Base-by-base conservation (phyloP, 1,140 invertebrate species). In the Drosophila prosaltans region DNA sequence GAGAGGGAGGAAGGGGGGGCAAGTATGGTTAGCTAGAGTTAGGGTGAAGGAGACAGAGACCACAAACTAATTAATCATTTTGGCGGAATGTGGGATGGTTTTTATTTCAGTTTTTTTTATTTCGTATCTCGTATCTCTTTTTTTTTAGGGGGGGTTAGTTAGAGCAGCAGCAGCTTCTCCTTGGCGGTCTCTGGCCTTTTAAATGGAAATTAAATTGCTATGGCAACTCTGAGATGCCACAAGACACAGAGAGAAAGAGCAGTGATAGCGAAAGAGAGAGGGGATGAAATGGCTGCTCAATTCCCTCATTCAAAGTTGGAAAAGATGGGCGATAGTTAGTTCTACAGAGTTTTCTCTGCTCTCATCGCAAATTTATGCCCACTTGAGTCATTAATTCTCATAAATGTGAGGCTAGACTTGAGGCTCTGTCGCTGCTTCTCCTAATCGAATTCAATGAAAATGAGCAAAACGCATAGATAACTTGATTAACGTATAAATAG, bases 181-280 rank as follows among this genome's bases (percentile, higher is more conserved):
- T 41, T 72, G 51, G 69, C 65, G 65, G 61, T 69, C 57, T 64
- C 75, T 78, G 58, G 57, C 70, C 65, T 66, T 70, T 71, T 73
- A 79, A 89, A 89, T 89, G 74, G 80, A 89, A 84, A 84, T 90
- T 89, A 81, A 89, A 89, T 90, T 90, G 81, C 69, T 77, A 63
- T 69, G 70, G 71, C 60, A 80, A 77, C 76, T 76, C 70, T 24
- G 5, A 48, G n/a, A 9, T 16, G 16, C 16, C 16, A 16, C 16
- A 16, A 16, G 10, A 45, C 41, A 45, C 26, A 54, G 36, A 39
- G 39, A 68, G 48, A 41, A 45, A 51, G 54, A 40, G 16, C 16
- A 16, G 16, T 16, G 16, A 16, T 16, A 16, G 16, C 16, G 16
- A 16, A 62, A 65, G 60, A 57, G 21, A 62, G 24, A 16, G n/a